Evolutionary conservation across 2,113 vertebrate genomes (phyloP), one percentile per base, ranked within the genome.

Genomic region (Pholis gunnellus): DNA sequence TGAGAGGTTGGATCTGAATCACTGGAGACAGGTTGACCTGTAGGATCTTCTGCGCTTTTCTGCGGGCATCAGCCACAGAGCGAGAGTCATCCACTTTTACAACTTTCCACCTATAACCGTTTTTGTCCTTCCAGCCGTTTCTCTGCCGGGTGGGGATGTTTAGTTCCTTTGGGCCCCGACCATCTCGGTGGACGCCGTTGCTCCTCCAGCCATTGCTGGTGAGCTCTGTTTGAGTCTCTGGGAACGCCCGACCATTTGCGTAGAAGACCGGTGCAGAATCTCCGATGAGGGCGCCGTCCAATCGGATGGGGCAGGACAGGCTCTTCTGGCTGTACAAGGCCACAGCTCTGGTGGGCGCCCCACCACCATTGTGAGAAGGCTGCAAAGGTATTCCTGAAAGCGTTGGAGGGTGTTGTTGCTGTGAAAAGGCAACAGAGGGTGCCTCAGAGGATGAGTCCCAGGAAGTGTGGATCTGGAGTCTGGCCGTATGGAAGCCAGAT

Each of bases 271-370:
- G 93, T 0, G 92, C 93, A 1, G 93, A 94, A 38, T 94, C 93
- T 9, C 93, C 93, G 0, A 94, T 93, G 6, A 94, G 92, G 9
- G 92, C 92, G 0, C 90, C 91, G 2, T 94, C 93, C 77, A 89
- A 31, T 48, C 91, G 81, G 42, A 87, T 77, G 4, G 91, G 93
- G 31, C 91, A 94, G 9, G 93, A 94, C 84, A 91, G 79, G 82
- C 56, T 92, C 88, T 91, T 92, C 87, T 93, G 93, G 72, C 91
- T 93, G 78, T 92, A 92, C 91, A 94, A 90, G 89, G 93, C 93
- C 89, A 94, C 93, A 2, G 92, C 91, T 90, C 79, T 89, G 84
- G 91, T 86, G 75, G 93, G 75, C 0, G 75, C 79, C 73, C 78
- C 87, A 0, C 82, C 91, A 78, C 89, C 89, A 0, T 93, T 93